Evolutionary conservation across 2,888 invertebrate genomes (phyloP).

Genomic region (Hymenopus coronatus): DNA sequence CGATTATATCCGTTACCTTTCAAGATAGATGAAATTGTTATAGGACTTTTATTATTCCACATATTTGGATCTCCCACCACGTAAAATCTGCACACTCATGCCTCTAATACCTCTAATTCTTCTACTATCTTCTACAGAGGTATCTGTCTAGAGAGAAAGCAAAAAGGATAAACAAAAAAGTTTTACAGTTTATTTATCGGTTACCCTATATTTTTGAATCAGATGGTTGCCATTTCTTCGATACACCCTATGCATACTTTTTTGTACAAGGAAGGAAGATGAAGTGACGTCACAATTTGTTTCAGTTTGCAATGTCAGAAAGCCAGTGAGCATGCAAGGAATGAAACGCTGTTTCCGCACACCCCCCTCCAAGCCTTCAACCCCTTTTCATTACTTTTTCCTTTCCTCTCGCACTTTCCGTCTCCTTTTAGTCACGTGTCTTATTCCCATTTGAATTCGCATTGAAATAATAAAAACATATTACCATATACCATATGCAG

Average conservation of each 20-base stretch:
- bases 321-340: constrained; percentile 6
- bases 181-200: no score
- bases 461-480: constrained; percentile 5
- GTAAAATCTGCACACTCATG: no score
- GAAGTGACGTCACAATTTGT: constrained; percentile 16
- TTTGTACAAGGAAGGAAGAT: constrained; percentile 1
- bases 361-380: not conserved
- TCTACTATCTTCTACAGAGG: no score
- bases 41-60: no score
- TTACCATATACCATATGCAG: not conserved
- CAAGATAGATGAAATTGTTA: no score
- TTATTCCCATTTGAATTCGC: constrained; percentile 6
- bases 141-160: no score
- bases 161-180: no score
- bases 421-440: not conserved
- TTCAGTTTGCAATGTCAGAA: constrained; percentile 13
- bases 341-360: constrained; percentile 1
- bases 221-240: not conserved
- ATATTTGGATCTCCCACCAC: no score
- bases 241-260: not conserved
- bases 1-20: no score
- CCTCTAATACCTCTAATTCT: no score
- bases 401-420: not conserved
- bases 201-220: not conserved
- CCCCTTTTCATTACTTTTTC: not conserved